Evolutionary conservation across 2,797 vertebrate species (phyloP).

Genomic region (Ptychobarbus kaznakovi): DNA sequence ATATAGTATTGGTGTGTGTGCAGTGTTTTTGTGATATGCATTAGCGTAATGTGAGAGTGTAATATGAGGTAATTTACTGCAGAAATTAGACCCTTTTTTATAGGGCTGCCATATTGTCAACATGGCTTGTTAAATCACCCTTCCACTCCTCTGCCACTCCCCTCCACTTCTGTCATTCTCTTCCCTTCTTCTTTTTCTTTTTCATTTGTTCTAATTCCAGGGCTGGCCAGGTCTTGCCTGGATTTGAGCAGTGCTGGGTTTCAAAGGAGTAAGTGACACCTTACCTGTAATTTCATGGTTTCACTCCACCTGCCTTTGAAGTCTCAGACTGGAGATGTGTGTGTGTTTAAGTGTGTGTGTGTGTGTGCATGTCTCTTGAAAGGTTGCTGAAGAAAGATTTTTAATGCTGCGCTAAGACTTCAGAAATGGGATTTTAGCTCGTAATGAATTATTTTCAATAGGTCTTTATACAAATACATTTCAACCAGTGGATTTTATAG

Average conservation of each 20-base stretch:
- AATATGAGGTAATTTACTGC: constrained; percentile 73
- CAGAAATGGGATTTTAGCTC: constrained; percentile 17
- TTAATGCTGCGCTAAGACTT: constrained; percentile 19
- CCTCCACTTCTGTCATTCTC: constrained; percentile 68
- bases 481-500: constrained; percentile 6
- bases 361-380: constrained; percentile 20
- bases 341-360: constrained; percentile 42
- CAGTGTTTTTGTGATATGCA: constrained; percentile 31
- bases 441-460: constrained; percentile 23
- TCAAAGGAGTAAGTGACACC: constrained; percentile 88
- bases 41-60: constrained; percentile 45
- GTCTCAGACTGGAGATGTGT: constrained; percentile 75
- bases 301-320: constrained; percentile 86
- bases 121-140: constrained; percentile 72
- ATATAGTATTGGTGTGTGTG: not conserved
- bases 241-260: constrained; percentile 83
- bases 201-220: constrained; percentile 83
- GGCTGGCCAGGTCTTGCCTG: constrained; percentile 84
- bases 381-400: constrained; percentile 35
- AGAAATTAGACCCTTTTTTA: constrained; percentile 73
- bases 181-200: constrained; percentile 67
- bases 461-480: constrained; percentile 2
- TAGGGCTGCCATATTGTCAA: constrained; percentile 79
- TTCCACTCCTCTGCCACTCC: constrained; percentile 63
- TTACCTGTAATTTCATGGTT: constrained; percentile 88